These are phyloP conservation scores for Urophycis tenuis DNA, from an alignment of 2,797 vertebrate genomes.

Conservation along the genomic window DNA sequence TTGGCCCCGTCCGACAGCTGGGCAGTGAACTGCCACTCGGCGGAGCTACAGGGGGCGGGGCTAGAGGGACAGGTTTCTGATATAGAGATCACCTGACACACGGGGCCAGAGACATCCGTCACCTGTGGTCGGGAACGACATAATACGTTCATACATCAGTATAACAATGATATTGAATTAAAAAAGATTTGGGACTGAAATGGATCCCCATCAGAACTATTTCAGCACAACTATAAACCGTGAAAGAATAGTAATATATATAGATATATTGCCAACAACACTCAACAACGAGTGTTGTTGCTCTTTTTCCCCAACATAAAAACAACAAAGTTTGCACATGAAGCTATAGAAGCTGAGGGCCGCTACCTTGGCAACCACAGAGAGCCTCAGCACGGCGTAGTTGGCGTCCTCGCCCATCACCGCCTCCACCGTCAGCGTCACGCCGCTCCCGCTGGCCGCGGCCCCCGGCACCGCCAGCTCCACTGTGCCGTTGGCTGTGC, in stretches of 20 bases:
- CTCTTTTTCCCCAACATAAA: background rate
- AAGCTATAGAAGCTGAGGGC: background rate
- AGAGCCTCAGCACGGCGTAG: conserved; percentile 54
- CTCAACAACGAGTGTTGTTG: background rate
- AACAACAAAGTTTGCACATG: background rate
- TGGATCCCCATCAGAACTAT: too few relatives aligned
- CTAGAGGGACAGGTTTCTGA: conserved; percentile 38
- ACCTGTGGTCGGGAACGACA: conserved; percentile 37
- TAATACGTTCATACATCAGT: background rate
- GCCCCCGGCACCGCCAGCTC: conserved; percentile 38
- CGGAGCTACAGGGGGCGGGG: conserved; percentile 39
- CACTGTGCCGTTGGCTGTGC: conserved; percentile 36
- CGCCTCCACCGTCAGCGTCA: conserved; percentile 62
- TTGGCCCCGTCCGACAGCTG: conserved; percentile 58
- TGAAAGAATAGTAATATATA: too few relatives aligned
- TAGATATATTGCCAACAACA: background rate
- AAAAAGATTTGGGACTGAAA: background rate
- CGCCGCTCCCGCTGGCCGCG: conserved; percentile 54
- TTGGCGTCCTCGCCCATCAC: conserved; percentile 47
- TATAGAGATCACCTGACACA: conserved; percentile 39
- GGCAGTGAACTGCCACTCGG: conserved; percentile 52
- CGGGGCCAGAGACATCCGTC: conserved; percentile 48
- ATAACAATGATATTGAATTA: too few relatives aligned
- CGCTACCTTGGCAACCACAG: conserved; percentile 52
- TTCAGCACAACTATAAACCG: too few relatives aligned